Evolutionary conservation across 2,113 vertebrate genomes (phyloP).

Genomic region (Pelobates fuscus): DNA sequence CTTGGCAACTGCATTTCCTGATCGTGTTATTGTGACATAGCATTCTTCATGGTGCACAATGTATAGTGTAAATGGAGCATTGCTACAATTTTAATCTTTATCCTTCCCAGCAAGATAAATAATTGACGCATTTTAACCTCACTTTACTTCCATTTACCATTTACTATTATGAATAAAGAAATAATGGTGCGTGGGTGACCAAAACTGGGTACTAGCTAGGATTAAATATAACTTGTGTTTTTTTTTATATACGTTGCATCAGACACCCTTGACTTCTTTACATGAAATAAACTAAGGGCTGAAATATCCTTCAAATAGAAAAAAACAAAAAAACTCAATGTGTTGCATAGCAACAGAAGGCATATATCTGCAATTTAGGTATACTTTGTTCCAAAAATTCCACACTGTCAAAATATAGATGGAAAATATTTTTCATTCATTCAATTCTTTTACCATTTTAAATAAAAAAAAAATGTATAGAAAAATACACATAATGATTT

Average conservation of each 20-base stretch:
- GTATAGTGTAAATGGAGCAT: not conserved
- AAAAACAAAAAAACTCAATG: too few species aligned
- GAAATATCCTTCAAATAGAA: conserved; percentile 57
- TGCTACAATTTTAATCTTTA: not conserved
- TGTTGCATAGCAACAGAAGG: conserved; percentile 71
- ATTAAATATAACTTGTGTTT: conserved; percentile 60
- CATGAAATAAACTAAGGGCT: conserved; percentile 47
- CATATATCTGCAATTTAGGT: conserved; percentile 54
- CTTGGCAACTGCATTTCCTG: too few species aligned
- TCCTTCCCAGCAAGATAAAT: conserved; percentile 10
- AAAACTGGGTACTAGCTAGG: conserved; percentile 38
- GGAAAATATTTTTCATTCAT: conserved; percentile 58
- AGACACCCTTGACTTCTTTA: conserved; percentile 64
- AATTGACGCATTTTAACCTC: conserved; percentile 17
- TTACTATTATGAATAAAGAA: conserved; percentile 19
- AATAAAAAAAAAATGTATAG: conserved; percentile 16
- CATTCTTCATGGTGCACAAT: too few species aligned
- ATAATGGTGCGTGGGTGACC: conserved; percentile 27
- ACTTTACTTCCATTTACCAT: conserved; percentile 36
- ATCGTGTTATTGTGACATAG: not conserved
- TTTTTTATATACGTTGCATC: conserved; percentile 44
- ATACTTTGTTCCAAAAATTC: conserved; percentile 58
- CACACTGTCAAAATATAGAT: conserved; percentile 54
- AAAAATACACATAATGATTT: conserved; percentile 36
- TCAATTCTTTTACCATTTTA: conserved; percentile 34